Evolutionary conservation across 2,113 vertebrate genomes (phyloP).

Genomic region (Cervus canadensis): DNA sequence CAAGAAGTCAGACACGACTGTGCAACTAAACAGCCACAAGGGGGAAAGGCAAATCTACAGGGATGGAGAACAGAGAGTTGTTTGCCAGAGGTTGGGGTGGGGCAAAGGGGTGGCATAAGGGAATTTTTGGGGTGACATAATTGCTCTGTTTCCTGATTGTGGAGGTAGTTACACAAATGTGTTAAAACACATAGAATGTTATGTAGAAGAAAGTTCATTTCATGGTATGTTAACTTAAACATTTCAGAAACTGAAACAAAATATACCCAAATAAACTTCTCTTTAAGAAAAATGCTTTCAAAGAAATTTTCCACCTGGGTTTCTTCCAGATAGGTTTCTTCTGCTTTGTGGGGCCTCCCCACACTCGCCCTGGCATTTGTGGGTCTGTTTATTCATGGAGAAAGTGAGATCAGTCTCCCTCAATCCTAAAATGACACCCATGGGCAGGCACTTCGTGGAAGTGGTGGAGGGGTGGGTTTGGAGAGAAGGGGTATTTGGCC

Average conservation of each 20-base stretch:
- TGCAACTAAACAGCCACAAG: background rate
- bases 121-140: background rate
- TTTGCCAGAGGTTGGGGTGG: background rate
- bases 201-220: background rate
- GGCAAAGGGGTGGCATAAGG: background rate
- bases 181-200: background rate
- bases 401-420: background rate
- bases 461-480: background rate
- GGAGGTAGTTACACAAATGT: background rate
- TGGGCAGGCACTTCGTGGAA: background rate
- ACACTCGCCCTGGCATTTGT: background rate
- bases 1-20: background rate
- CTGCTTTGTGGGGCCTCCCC: background rate
- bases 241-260: background rate
- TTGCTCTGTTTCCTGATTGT: background rate
- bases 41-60: background rate
- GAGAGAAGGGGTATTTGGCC: background rate
- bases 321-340: background rate
- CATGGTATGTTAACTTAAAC: background rate
- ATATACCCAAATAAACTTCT: background rate
- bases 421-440: background rate
- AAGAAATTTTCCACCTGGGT: background rate
- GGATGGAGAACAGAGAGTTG: background rate
- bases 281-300: background rate
- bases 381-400: background rate